Conservation (phyloP, 1,140 invertebrate genomes). For the Euborellia annulipes region DNA sequence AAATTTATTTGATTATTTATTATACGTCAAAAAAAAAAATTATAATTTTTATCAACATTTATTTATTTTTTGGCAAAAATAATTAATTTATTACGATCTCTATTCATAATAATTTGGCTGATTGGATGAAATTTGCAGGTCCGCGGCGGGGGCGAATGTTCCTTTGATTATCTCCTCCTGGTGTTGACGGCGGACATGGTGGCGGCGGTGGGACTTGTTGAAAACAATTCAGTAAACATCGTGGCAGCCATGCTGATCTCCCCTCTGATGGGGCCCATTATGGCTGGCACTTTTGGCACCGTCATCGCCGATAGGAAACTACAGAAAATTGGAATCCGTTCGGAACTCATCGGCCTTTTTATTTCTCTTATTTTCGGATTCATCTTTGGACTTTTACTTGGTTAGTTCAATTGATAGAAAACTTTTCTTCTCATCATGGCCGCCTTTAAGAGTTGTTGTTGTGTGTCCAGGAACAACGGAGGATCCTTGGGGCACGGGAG, state of each 20-base stretch:
- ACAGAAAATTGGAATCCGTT: slow-evolving; percentile 45
- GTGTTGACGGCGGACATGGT: slow-evolving; percentile 56
- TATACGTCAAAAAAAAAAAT: no score
- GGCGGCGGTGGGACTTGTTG: slow-evolving; percentile 57
- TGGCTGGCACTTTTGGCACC: slow-evolving; percentile 68
- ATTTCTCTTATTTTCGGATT: slow-evolving; percentile 61
- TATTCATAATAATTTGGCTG: no score
- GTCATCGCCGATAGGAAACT: slow-evolving; percentile 55
- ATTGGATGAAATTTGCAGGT: no score
- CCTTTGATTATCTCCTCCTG: slow-evolving; percentile 66
- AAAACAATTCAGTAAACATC: slow-evolving; percentile 65
- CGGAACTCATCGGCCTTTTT: slow-evolving; percentile 49
- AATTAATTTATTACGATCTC: no score
- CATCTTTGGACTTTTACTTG: slow-evolving; percentile 57
- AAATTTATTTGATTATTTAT: no score
- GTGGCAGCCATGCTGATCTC: slow-evolving; percentile 79
- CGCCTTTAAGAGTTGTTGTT: slow-evolving; percentile 45
- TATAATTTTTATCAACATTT: no score
- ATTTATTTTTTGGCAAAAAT: no score
- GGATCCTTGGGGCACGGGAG: slow-evolving; percentile 58
- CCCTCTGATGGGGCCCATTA: slow-evolving; percentile 74
- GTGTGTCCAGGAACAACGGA: slow-evolving; percentile 51
- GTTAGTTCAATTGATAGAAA: slow-evolving; percentile 25
- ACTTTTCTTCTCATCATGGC: no score
- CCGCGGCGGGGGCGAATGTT: slow-evolving; percentile 52